phyloP scores from a whole-genome alignment of 2,113 vertebrate genomes.

The Diadophis punctatus region DNA sequence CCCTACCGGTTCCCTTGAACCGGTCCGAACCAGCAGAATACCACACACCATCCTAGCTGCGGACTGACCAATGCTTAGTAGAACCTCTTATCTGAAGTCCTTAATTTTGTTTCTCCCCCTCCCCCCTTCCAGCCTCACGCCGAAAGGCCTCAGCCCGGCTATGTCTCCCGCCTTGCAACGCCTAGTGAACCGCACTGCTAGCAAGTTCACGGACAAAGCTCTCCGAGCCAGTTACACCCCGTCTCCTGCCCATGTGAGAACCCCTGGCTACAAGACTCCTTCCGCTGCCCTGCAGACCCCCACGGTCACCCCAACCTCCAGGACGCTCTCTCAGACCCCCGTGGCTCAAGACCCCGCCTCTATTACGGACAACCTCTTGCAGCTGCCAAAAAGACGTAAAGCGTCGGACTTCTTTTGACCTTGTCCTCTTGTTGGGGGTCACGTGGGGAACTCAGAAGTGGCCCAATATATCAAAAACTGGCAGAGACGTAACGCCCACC shows the following conservation, averaged over 20 bases:
- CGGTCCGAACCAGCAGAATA: too few species aligned
- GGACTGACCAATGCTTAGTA: neutral
- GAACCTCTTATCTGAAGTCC: neutral
- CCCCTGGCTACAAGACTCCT: slow-evolving; percentile 79
- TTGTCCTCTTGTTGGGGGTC: neutral
- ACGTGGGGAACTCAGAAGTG: neutral
- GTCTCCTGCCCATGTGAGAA: slow-evolving; percentile 78
- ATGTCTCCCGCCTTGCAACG: slow-evolving; percentile 92
- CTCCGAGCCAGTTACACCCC: slow-evolving; percentile 95
- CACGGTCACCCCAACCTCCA: slow-evolving; percentile 75
- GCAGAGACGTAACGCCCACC: neutral
- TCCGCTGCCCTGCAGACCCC: slow-evolving; percentile 74
- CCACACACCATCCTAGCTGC: neutral
- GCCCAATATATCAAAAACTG: neutral
- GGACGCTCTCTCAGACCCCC: slow-evolving; percentile 76
- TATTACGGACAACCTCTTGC: slow-evolving; percentile 93
- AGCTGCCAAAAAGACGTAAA: slow-evolving; percentile 93
- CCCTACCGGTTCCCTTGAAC: too few species aligned
- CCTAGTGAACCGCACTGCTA: slow-evolving; percentile 89
- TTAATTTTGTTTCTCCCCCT: neutral
- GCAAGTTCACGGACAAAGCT: slow-evolving; percentile 95
- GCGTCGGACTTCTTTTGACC: slow-evolving; percentile 81
- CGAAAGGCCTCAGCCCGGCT: slow-evolving; percentile 88
- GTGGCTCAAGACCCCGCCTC: slow-evolving; percentile 85
- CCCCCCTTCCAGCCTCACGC: slow-evolving; percentile 82